phyloP scores from a whole-genome alignment of 1,140 invertebrate genomes.

The Heliconius congener region DNA sequence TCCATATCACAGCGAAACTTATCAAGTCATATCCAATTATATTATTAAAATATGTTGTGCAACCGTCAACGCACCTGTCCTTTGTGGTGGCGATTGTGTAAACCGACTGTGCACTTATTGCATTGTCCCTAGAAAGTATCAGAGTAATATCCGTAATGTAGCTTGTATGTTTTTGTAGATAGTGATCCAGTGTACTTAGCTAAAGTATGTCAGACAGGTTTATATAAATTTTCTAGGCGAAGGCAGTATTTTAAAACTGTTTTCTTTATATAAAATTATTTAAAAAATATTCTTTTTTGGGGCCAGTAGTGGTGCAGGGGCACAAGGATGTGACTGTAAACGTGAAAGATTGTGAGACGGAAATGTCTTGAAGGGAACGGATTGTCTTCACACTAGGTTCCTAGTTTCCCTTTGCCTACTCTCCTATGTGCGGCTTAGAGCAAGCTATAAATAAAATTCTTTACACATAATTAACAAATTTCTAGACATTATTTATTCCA shows the following conservation, averaged over 20 bases:
- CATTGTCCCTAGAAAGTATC: constrained; percentile 26
- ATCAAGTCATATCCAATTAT: constrained; percentile 25
- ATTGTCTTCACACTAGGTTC: no score
- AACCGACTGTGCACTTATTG: constrained; percentile 15
- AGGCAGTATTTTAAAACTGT: neutral
- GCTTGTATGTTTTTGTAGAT: constrained; percentile 2
- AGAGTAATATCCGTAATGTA: constrained; percentile 13
- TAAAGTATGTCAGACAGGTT: neutral
- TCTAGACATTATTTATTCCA: no score
- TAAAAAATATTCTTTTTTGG: no score
- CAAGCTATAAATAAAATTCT: no score
- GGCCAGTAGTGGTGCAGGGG: no score
- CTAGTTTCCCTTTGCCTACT: no score
- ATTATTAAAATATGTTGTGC: constrained; percentile 28
- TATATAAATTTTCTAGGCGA: neutral
- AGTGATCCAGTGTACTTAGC: neutral
- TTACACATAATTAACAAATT: no score
- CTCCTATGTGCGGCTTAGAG: no score
- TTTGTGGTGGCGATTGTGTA: constrained; percentile 19
- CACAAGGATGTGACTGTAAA: no score
- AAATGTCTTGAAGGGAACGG: no score
- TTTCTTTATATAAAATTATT: no score
- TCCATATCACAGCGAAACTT: neutral
- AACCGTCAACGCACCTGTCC: constrained; percentile 34
- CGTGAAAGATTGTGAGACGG: no score